Evolutionary conservation across 1,140 invertebrate genomes (phyloP), one percentile per base, ranked within the genome.

Genomic region (Trachymyrmex cornetzi): DNA sequence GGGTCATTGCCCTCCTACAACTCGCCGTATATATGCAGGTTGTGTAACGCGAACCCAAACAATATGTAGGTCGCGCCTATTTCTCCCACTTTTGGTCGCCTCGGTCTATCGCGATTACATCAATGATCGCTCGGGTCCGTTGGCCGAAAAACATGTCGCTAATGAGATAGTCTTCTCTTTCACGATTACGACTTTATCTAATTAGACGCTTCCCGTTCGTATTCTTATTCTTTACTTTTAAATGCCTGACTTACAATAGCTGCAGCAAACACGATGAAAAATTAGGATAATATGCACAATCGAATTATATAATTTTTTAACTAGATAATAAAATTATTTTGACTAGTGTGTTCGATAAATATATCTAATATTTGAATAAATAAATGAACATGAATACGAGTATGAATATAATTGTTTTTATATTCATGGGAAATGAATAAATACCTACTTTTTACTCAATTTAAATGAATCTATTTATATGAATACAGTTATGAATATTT

Each of bases 51-150:
- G 44, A 57, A 77, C 79, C 91, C 74, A 91, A 93, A 93, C 91
- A 90, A 92, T 92, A 93, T 91, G 91, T 92, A 91, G 91, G 88
- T 90, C 92, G 88, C 80, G 85, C 86, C 91, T 86, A 88, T 87
- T 90, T 86, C 71, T 88, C 82, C 77, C 72, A 77, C 71, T 84
- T 82, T 87, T 69, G 57, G 87, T 67, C 75, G 12, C 53, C 61
- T 81, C 63, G 64, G n/a, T 50, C 44, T 77, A 50, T 63, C 50
- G 77, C 75, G 84, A 86, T 92, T 92, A 92, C 87, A 85, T 92
- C 91, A 90, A 84, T 66, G 53, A 50, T n/a, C n/a, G 24, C 44
- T 44, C 6, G 1, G 19, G n/a, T 38, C 59, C 12, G 64, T 71
- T 74, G 66, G 16, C 30, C 64, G 38, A 53, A 85, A 55, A 44